Base-by-base conservation (phyloP, 2,888 invertebrate genomes). In the Troglohyphantes excavatus region DNA sequence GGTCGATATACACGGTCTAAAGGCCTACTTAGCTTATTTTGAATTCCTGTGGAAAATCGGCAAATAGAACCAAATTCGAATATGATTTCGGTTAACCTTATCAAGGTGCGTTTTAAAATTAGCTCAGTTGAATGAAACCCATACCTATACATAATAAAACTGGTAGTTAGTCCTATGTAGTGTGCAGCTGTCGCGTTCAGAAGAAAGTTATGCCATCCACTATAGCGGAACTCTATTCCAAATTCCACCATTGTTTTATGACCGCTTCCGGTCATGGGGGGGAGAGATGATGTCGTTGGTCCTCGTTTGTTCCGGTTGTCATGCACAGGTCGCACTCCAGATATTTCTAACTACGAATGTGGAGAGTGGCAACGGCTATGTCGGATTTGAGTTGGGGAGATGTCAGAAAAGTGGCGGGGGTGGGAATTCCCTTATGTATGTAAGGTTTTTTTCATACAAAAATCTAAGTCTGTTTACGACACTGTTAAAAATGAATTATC, bases 291-390 rank as follows among this genome's bases (percentile, higher is more conserved):
- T 61, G 82, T 59, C 43, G 23, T 26, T 23, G 21, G 39, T 39
- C 19, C 61, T 29, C 67, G 68, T 39, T 68, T 21, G 23, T 61
- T 82, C 82, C 82, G 82, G 68, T 70, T 82, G 82, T 82, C 82
- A 82, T 23, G 70, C 82, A 29, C 82, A 82, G 70, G 11, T 59
- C 23, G 11, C 82, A 70, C 82, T 82, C 59, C 7, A 82, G 33
- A 46, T 13, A 53, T n/a, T 53, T 53, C 53, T 17, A 13, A 13
- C 5, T 13, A 5, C 5, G 13, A 13, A 17, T 5, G n/a, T 53
- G n/a, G 13, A 53, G 53, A 53, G 39, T 39, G 39, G 39, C 39
- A 39, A 39, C 39, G 39, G 39, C 13, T 39, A 39, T 39, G n/a
- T 39, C 39, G 13, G 39, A 2, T 7, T 7, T 39, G 39, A 2